A percentile compares a stretch with the other conserved stretches of the same genome.
phyloP scores from a whole-genome alignment of 2,113 vertebrate genomes.

The Podarcis muralis region DNA sequence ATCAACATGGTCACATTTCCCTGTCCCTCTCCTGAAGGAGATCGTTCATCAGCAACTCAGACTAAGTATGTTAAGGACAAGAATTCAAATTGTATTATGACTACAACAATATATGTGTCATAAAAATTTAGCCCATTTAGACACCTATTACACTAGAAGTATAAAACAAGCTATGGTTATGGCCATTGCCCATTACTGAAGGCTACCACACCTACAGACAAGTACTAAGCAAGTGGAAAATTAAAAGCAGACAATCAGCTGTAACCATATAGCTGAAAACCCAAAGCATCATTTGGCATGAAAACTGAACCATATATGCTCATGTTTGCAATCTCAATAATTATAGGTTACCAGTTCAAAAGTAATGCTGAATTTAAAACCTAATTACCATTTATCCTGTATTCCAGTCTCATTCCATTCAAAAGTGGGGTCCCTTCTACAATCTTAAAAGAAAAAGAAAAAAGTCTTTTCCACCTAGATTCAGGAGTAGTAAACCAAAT shows the following conservation, averaged over 20 bases:
- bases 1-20: no score
- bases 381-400: conserved; percentile 91
- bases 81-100: no score
- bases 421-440: conserved; percentile 84
- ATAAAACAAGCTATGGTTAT: no score
- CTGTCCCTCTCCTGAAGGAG: no score
- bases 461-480: background rate
- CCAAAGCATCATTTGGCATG: background rate
- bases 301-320: background rate
- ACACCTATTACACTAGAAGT: no score
- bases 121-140: no score
- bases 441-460: conserved; percentile 70
- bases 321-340: background rate
- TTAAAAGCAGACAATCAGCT: background rate
- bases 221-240: background rate
- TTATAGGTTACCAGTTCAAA: background rate
- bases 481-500: background rate
- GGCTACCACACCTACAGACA: background rate
- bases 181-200: background rate
- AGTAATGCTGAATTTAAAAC: background rate
- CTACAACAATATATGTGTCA: no score
- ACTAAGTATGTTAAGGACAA: no score
- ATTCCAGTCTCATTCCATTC: conserved; percentile 84
- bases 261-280: background rate
- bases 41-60: no score